These are phyloP conservation scores for Steinernema carpocapsae DNA, from an alignment of 2,888 invertebrate species.

Conservation along the genomic window DNA sequence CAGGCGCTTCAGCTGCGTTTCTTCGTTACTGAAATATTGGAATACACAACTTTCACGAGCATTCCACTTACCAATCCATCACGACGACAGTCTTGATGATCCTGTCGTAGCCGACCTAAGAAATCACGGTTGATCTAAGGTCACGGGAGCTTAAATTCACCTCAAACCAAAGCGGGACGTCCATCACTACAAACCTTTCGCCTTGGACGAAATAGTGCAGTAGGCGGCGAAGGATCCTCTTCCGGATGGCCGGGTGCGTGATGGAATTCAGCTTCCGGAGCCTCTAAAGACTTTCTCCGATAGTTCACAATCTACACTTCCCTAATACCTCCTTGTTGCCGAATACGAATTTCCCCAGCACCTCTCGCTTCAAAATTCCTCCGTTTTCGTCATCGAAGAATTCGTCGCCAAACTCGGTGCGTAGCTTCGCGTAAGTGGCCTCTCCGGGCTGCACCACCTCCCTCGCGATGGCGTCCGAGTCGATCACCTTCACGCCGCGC, in stretches of 20 bases:
- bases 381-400: slow-evolving; percentile 64
- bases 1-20: slow-evolving; percentile 60
- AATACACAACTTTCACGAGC: neutral
- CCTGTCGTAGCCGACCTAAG: slow-evolving; percentile 52
- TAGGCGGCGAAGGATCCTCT: slow-evolving; percentile 57
- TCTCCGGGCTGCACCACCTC: slow-evolving; percentile 64
- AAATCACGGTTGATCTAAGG: neutral
- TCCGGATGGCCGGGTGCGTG: slow-evolving; percentile 60
- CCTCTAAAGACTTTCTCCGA: slow-evolving; percentile 45
- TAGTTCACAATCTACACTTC: too few relatives aligned
- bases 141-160: neutral
- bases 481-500: slow-evolving; percentile 58
- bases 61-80: slow-evolving; percentile 57
- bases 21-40: slow-evolving; percentile 48
- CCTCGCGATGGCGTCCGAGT: slow-evolving; percentile 64
- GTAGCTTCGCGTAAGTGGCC: slow-evolving; percentile 53
- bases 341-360: slow-evolving; percentile 60
- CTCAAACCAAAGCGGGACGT: slow-evolving; percentile 64
- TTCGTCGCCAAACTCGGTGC: slow-evolving; percentile 59
- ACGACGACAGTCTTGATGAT: slow-evolving; percentile 59
- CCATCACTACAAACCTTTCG: slow-evolving; percentile 55
- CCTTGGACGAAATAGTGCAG: slow-evolving; percentile 51
- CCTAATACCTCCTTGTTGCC: slow-evolving; percentile 57
- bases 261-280: slow-evolving; percentile 59
- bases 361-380: slow-evolving; percentile 56